Base-by-base conservation (phyloP, 92 coral and sea anemone genomes). In the Meandrina meandrites region DNA sequence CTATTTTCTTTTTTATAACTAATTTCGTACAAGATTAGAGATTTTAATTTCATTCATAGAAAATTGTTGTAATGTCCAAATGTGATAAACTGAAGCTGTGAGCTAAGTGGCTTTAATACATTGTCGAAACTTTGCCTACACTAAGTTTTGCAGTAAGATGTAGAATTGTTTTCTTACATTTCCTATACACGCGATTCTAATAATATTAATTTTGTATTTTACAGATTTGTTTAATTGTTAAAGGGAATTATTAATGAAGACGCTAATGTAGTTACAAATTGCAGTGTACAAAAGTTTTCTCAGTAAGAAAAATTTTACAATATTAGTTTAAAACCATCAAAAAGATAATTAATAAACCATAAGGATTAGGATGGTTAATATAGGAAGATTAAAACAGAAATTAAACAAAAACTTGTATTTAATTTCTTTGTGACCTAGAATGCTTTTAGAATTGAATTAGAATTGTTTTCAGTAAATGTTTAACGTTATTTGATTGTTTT, bases 1-100 rank as follows among this genome's bases (percentile, higher is more conserved):
- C n/a, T n/a, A n/a, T 2, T 40, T 40, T 6, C 35, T 76, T 45
- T 75, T 45, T 77, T 77, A 48, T 15, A 51, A 77, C 8, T 77
- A 50, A 77, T 50, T 50, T 77, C 81, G 27, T 7, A 77, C 30
- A 77, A 28, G 13, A 50, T 22, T 60, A 13, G 10, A 47, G 57
- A 42, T 37, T 77, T 77, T 51, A 77, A 50, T 30, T 48, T 77
- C 64, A 77, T 77, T 77, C 81, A 77, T 28, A 50, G 11, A 28
- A 28, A 66, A 66, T 28, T 14, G 30, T 24, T 24, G 12, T 4
- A 60, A 24, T 30, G 24, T 6, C 31, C 68, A 60, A 60, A 57
- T 19, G 8, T 62, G 68, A 62, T 62, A 8, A 62, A 14, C 12
- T 62, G 68, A 8, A 24, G 30, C 68, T 7, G 30, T 24, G 31